phyloP scores from a whole-genome alignment of 2,797 vertebrate species.

The Thaleichthys pacificus region DNA sequence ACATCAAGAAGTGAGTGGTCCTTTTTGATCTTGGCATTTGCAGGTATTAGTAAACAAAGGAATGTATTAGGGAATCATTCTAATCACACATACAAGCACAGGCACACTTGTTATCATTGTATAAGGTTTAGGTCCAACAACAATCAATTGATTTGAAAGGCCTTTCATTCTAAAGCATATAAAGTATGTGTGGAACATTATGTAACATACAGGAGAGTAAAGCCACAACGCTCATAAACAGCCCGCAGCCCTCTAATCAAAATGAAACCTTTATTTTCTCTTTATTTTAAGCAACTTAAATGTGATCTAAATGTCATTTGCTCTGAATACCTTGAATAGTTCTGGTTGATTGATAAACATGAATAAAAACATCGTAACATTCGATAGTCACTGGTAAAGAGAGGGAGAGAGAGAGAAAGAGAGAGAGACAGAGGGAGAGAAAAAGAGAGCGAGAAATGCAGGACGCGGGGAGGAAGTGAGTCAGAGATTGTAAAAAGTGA shows the following conservation, averaged over 20 bases:
- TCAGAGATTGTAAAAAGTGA: not conserved
- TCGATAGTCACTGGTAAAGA: slow-evolving; percentile 1
- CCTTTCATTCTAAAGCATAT: slow-evolving; percentile 62
- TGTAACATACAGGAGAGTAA: not conserved
- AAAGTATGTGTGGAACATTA: slow-evolving; percentile 24
- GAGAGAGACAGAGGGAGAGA: not conserved
- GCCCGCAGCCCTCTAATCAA: slow-evolving; percentile 52
- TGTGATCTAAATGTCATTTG: slow-evolving; percentile 74
- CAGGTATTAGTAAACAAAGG: not conserved
- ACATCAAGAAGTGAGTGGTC: slow-evolving; percentile 45
- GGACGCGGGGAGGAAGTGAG: not conserved
- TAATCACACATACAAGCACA: slow-evolving; percentile 12
- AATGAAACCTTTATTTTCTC: slow-evolving; percentile 31
- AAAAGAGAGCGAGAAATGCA: not conserved
- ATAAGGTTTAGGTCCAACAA: slow-evolving; percentile 5
- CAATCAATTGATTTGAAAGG: slow-evolving; percentile 56
- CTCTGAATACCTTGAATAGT: slow-evolving; percentile 46
- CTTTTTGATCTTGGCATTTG: slow-evolving; percentile 28
- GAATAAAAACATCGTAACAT: slow-evolving; percentile 42
- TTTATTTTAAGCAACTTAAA: slow-evolving; percentile 43
- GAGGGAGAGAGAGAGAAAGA: not conserved
- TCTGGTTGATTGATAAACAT: slow-evolving; percentile 61
- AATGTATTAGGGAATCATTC: not conserved
- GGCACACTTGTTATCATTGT: not conserved
- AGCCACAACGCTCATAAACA: slow-evolving; percentile 41